phyloP scores from a whole-genome alignment of 2,888 invertebrate genomes.

The Pammene aurita region DNA sequence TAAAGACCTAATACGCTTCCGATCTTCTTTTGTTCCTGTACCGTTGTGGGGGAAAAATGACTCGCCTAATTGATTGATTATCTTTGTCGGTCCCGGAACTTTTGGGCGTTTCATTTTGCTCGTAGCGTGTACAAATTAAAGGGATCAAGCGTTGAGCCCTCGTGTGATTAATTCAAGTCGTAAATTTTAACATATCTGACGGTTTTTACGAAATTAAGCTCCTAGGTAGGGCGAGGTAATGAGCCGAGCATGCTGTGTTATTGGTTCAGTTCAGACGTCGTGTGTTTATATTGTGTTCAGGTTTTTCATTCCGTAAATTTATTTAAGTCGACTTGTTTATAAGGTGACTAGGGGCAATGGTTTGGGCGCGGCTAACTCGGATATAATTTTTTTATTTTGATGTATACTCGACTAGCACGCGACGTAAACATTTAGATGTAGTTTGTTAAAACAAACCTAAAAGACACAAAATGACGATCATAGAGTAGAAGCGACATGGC shows the following conservation, averaged over 20 bases:
- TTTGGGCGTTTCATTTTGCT: constrained; percentile 27
- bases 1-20: constrained; percentile 25
- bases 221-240: constrained; percentile 25
- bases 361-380: background rate
- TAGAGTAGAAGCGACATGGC: too few relatives aligned
- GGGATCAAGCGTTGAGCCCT: constrained; percentile 41
- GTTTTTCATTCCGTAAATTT: background rate
- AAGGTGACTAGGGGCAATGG: background rate
- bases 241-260: constrained; percentile 34
- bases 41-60: constrained; percentile 34
- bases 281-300: background rate
- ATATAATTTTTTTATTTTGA: background rate
- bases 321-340: constrained; percentile 2
- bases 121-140: constrained; percentile 36
- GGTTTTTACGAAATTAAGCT: constrained; percentile 25
- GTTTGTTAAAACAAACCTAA: too few relatives aligned
- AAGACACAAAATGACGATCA: too few relatives aligned
- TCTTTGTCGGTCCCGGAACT: constrained; percentile 32
- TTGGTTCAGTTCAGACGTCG: constrained; percentile 10
- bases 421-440: too few relatives aligned
- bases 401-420: too few relatives aligned
- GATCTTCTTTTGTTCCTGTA: constrained; percentile 28
- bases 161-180: constrained; percentile 39
- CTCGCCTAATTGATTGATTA: constrained; percentile 39
- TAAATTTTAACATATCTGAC: constrained; percentile 37